Evolutionary conservation across 2,888 invertebrate species (phyloP), one percentile per base, ranked within the genome.

Genomic region (Andrena dorsata): DNA sequence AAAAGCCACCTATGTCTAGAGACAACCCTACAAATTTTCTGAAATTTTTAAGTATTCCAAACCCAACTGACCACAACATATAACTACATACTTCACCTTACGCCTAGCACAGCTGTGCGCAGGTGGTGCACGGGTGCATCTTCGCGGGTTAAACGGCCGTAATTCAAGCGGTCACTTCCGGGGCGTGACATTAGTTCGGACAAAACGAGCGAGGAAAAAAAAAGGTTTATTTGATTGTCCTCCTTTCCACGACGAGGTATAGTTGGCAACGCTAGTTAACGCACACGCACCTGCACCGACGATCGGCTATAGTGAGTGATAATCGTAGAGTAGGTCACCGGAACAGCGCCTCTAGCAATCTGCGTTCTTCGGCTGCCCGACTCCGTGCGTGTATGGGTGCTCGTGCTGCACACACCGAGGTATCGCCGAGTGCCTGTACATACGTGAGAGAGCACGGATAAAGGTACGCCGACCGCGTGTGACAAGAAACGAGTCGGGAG

Each of bases 241-340:
- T 87, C 87, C 77, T 87, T 88, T 87, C 81, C 81, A 56, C 74
- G 35, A 32, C 26, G 63, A 61, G 78, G 82, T 88, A 84, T 86
- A 88, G 83, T 87, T 86, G 88, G 87, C 80, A 84, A 83, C 85
- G 83, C 83, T 83, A 84, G 81, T 87, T 87, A 87, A 87, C 87
- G 88, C 81, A 85, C 84, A 87, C 86, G 90, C 90, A 89, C 88
- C 84, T 86, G 89, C 84, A 85, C 80, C 80, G 83, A 63, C 87
- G 88, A 85, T 86, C 85, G 80, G 84, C 90, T 90, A 76, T 85
- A 88, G 88, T 87, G 91, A 91, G 87, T 90, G 92, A 92, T 92
- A 92, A 92, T 92, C 92, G 91, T 91, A 91, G 92, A 93, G 93
- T 93, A 92, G 93, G 93, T 93, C 93, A 93, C 88, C 92, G 92